These are phyloP conservation scores for Isaurus tuberculatus DNA, from an alignment of 92 coral and sea anemone species.

Conservation along the genomic window DNA sequence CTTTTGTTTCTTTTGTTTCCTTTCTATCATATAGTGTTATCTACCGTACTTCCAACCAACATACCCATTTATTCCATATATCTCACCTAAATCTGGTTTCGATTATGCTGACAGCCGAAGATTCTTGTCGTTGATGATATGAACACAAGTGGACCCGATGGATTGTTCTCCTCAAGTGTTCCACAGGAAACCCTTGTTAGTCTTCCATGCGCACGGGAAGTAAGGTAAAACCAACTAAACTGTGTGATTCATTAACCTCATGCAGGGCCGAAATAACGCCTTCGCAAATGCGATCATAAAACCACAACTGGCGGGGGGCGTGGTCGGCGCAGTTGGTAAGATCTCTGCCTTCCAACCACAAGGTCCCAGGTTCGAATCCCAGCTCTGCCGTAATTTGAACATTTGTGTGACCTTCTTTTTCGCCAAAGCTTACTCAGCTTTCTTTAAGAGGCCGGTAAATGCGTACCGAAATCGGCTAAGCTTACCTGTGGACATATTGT, in stretches of 20 bases:
- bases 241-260: not conserved
- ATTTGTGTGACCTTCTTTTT: too few species aligned
- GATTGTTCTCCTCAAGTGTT: constrained; percentile 45
- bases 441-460: too few species aligned
- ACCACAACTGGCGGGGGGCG: too few species aligned
- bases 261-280: too few species aligned
- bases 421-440: too few species aligned
- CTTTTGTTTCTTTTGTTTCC: not conserved
- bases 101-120: constrained; percentile 64
- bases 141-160: constrained; percentile 38
- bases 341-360: too few species aligned
- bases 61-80: not conserved
- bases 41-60: not conserved
- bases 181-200: constrained; percentile 68
- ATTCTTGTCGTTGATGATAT: constrained; percentile 78
- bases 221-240: not conserved
- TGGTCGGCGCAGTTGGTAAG: too few species aligned
- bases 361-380: too few species aligned
- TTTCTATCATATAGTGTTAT: not conserved
- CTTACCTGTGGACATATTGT: too few species aligned
- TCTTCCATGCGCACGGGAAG: constrained; percentile 51
- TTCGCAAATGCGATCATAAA: too few species aligned
- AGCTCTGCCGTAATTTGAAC: too few species aligned
- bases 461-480: too few species aligned
- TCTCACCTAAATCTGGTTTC: not conserved